phyloP scores from a whole-genome alignment of 2,797 vertebrate species.

The Aeoliscus strigatus region DNA sequence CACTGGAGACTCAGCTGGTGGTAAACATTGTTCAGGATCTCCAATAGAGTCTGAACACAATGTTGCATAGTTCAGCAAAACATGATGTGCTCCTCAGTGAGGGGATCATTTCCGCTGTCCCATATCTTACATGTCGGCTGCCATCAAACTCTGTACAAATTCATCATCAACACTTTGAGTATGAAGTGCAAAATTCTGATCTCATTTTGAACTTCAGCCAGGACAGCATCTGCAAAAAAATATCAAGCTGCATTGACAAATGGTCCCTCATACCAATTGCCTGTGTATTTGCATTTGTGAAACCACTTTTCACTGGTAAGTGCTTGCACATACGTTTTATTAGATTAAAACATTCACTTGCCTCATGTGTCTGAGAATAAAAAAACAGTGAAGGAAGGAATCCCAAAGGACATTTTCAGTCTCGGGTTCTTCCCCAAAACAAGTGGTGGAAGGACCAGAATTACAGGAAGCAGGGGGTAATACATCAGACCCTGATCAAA shows the following conservation, averaged over 20 bases:
- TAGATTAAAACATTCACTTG: slow-evolving; percentile 40
- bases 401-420: slow-evolving; percentile 52
- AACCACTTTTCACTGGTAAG: slow-evolving; percentile 41
- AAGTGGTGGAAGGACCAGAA: slow-evolving; percentile 67
- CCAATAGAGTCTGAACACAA: slow-evolving; percentile 34
- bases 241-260: slow-evolving; percentile 47
- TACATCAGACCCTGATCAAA: slow-evolving; percentile 73
- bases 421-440: slow-evolving; percentile 58
- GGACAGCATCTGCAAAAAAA: slow-evolving; percentile 37
- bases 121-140: slow-evolving; percentile 34
- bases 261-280: slow-evolving; percentile 20
- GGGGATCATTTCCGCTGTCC: slow-evolving; percentile 34
- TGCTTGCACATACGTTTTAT: slow-evolving; percentile 29
- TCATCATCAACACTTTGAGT: slow-evolving; percentile 36
- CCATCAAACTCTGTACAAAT: slow-evolving; percentile 30
- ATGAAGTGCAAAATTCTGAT: slow-evolving; percentile 42
- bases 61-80: slow-evolving; percentile 31
- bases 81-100: slow-evolving; percentile 40
- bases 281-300: slow-evolving; percentile 48
- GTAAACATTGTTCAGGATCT: slow-evolving; percentile 38
- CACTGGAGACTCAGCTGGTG: slow-evolving; percentile 24
- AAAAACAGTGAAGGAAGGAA: slow-evolving; percentile 22
- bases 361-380: slow-evolving; percentile 39
- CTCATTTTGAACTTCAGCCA: slow-evolving; percentile 50
- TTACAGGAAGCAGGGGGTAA: slow-evolving; percentile 72